Conservation (phyloP, 2,888 invertebrate species). For the Eupithecia tripunctaria region DNA sequence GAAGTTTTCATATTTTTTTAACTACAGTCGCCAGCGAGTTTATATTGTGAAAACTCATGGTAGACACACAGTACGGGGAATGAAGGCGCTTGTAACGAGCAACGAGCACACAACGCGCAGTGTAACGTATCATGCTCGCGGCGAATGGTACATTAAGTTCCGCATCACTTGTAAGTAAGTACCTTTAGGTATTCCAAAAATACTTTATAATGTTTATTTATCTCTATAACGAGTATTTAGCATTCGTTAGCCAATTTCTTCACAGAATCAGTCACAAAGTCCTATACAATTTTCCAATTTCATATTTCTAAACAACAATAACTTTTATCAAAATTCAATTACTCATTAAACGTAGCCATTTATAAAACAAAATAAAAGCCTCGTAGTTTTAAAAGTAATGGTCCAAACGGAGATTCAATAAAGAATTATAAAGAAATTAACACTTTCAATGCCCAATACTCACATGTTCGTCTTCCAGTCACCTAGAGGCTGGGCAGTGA, state of each 20-base stretch:
- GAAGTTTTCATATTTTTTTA: no score
- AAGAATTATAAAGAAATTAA: neutral
- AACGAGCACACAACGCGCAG: no score
- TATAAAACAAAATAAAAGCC: neutral
- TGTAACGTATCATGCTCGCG: no score
- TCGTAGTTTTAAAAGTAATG: neutral
- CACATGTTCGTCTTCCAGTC: no score
- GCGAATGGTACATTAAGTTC: no score
- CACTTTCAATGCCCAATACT: no score
- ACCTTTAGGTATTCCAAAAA: neutral
- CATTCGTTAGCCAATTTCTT: constrained; percentile 20
- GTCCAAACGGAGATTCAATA: neutral
- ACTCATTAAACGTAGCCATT: neutral
- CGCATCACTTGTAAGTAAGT: no score
- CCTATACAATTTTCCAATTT: constrained; percentile 3
- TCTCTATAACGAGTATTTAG: constrained; percentile 17
- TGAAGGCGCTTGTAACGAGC: no score
- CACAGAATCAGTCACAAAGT: constrained; percentile 16
- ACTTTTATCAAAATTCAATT: neutral
- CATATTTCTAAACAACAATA: constrained; percentile 14
- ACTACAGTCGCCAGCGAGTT: no score
- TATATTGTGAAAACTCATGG: no score
- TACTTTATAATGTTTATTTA: neutral
- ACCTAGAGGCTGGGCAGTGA: no score
- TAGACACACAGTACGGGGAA: no score